phyloP scores from a whole-genome alignment of 2,888 invertebrate species.

The Drosophila trichaetosa region DNA sequence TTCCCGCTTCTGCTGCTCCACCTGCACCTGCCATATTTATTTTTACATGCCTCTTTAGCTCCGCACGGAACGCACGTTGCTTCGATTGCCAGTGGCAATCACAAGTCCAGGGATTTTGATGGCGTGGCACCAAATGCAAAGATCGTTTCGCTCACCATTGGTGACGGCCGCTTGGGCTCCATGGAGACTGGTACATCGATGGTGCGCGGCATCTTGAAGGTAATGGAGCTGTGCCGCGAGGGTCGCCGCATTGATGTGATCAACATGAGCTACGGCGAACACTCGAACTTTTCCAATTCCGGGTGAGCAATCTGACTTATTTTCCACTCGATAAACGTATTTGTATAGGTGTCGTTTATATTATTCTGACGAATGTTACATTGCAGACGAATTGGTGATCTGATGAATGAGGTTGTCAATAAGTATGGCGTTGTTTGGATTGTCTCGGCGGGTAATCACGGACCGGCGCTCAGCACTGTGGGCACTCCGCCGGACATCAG shows the following conservation, averaged over 20 bases:
- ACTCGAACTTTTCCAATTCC: slow-evolving; percentile 94
- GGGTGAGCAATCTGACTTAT: slow-evolving; percentile 88
- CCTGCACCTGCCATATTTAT: slow-evolving; percentile 12
- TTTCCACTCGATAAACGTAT: slow-evolving; percentile 1
- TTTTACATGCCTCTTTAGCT: slow-evolving; percentile 86
- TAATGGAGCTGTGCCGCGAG: slow-evolving; percentile 89
- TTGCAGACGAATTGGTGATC: slow-evolving; percentile 91
- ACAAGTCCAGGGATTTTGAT: slow-evolving; percentile 93
- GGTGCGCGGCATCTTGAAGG: slow-evolving; percentile 94
- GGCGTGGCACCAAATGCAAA: slow-evolving; percentile 99
- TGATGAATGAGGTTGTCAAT: slow-evolving; percentile 94
- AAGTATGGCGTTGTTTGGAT: slow-evolving; percentile 97
- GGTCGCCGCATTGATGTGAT: slow-evolving; percentile 92
- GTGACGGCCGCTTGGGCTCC: slow-evolving; percentile 95
- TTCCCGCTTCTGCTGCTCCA: background rate
- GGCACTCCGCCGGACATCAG: slow-evolving; percentile 95
- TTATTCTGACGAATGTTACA: background rate
- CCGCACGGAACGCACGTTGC: slow-evolving; percentile 99
- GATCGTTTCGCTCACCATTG: slow-evolving; percentile 95
- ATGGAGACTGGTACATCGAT: slow-evolving; percentile 99
- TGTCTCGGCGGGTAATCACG: slow-evolving; percentile 96
- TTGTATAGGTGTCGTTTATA: slow-evolving; percentile 8
- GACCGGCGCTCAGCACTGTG: slow-evolving; percentile 91
- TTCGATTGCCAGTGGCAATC: slow-evolving; percentile 96
- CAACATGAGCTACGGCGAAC: slow-evolving; percentile 99